Evolutionary conservation across 2,888 invertebrate genomes (phyloP), one percentile per base, ranked within the genome.

Genomic region (Brenthis hecate): DNA sequence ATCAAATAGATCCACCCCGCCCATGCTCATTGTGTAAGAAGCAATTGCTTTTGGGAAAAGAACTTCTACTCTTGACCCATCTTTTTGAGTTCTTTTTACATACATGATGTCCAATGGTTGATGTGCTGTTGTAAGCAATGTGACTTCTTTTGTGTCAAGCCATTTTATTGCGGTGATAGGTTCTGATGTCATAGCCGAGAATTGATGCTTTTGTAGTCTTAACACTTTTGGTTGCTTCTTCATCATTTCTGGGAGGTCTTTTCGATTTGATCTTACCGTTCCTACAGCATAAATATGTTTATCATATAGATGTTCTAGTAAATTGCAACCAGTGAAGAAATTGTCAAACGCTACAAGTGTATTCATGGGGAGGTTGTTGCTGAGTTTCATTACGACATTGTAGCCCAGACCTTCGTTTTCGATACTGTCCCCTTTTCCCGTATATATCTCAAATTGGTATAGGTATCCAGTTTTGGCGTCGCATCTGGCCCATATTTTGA

Each of bases 321-420:
- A 63, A 36, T 75, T 68, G 32, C 72, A 74, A 14, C 78, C 72
- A 1, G 78, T 78, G 63, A 80, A 80, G 66, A 80, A 80, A 62
- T 79, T 80, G 53, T 82, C 80, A 68, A 81, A 81, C 4, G 78
- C 78, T n/a, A 80, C 50, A 65, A 78, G 64, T 0, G 77, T 78
- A 51, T 80, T 74, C 70, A 13, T 23, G 19, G 76, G 77, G 23
- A 79, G 51, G 56, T 56, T 71, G 14, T 36, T 55, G 48, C 66
- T 47, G n/a, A 71, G 55, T 64, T 66, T 64, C 57, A 60, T 67
- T 13, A 73, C 67, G 51, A 73, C 74, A 65, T 74, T 77, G 65
- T 72, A 76, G 4, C 74, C 75, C 16, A 77, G 54, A 6, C 76
- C 76, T 69, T 74, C 76, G 64, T 74, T 66, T n/a, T n/a, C n/a